These are phyloP conservation scores for Protaetia brevitarsis DNA, from an alignment of 1,140 invertebrate species.

Conservation along the genomic window DNA sequence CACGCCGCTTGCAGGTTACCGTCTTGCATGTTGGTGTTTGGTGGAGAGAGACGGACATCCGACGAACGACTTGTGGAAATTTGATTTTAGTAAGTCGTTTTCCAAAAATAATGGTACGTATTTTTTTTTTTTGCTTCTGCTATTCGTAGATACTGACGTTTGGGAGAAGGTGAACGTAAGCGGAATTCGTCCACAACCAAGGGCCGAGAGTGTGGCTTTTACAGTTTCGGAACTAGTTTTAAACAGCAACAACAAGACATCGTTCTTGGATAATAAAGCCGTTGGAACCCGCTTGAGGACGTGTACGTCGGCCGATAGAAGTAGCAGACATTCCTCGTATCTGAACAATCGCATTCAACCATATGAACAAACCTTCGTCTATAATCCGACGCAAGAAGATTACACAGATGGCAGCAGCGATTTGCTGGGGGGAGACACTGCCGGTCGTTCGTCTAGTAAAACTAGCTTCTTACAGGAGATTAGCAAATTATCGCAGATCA, in stretches of 20 bases:
- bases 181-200: conserved; percentile 67
- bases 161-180: conserved; percentile 73
- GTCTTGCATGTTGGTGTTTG: conserved; percentile 79
- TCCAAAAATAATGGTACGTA: background rate
- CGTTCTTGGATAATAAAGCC: conserved; percentile 42
- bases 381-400: conserved; percentile 48
- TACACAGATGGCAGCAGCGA: conserved; percentile 46
- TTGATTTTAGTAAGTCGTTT: conserved; percentile 72
- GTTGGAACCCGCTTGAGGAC: conserved; percentile 41
- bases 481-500: conserved; percentile 69
- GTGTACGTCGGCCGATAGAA: conserved; percentile 43
- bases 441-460: conserved; percentile 17
- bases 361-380: conserved; percentile 49
- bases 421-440: conserved; percentile 32
- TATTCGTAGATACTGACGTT: conserved; percentile 63
- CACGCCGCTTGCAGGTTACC: conserved; percentile 77
- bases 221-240: conserved; percentile 59
- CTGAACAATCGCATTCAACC: conserved; percentile 47
- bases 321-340: conserved; percentile 47
- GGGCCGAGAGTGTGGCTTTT: conserved; percentile 62
- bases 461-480: conserved; percentile 67
- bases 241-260: conserved; percentile 36
- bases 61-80: conserved; percentile 81
- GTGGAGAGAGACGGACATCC: conserved; percentile 72
- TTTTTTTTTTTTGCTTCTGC: conserved; percentile 8